phyloP scores from a whole-genome alignment of 2,888 invertebrate species.

The Noctua fimbriata region DNA sequence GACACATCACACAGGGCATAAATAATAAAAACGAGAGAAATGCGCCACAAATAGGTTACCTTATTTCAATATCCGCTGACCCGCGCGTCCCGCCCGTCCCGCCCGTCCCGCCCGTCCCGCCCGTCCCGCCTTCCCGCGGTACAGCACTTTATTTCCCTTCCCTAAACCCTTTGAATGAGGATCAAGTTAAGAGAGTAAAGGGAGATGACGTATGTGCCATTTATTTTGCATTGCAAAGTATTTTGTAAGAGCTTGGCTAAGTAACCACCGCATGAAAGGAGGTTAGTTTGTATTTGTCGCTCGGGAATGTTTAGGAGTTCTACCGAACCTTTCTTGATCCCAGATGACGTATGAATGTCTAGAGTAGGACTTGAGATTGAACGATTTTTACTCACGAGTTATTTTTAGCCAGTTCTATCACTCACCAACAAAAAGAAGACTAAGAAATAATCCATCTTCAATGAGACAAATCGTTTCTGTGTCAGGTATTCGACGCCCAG shows the following conservation, averaged over 20 bases:
- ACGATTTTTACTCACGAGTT: neutral
- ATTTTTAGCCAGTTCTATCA: neutral
- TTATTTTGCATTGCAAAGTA: constrained; percentile 40
- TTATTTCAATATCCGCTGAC: constrained; percentile 83
- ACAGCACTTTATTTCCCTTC: constrained; percentile 78
- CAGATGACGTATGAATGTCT: neutral
- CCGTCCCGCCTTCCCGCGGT: constrained; percentile 40
- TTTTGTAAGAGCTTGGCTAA: constrained; percentile 17
- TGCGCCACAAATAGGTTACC: constrained; percentile 73
- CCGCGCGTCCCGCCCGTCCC: constrained; percentile 57
- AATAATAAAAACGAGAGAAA: constrained; percentile 69
- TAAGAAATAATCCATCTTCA: constrained; percentile 20
- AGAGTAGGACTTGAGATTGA: neutral
- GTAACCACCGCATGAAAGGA: constrained; percentile 1
- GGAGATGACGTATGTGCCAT: constrained; percentile 36
- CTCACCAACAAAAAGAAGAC: neutral
- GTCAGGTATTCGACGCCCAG: constrained; percentile 30
- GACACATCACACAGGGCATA: constrained; percentile 61
- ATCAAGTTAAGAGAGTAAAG: constrained; percentile 42
- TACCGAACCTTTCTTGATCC: neutral
- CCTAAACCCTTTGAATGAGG: constrained; percentile 67
- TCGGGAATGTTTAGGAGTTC: neutral
- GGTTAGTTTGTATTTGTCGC: neutral
- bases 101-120: constrained; percentile 54
- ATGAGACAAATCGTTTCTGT: constrained; percentile 41